phyloP scores from a whole-genome alignment of 1,140 invertebrate species.

The Lepidostoma basale region DNA sequence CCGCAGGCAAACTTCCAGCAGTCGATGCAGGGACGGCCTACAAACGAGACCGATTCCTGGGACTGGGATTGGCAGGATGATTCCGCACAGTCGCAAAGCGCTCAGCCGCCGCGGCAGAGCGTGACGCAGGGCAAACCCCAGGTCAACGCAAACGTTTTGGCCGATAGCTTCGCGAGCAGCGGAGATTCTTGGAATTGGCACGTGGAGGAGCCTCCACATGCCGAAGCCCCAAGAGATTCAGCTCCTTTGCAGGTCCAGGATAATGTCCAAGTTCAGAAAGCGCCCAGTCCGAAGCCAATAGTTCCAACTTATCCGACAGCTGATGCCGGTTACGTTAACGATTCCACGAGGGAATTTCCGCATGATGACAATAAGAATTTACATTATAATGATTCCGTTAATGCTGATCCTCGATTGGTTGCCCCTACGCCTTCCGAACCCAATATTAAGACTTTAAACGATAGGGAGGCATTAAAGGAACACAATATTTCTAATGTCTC shows the following conservation, averaged over 20 bases:
- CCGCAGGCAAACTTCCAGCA: slow-evolving; percentile 51
- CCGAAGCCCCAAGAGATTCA: slow-evolving; percentile 21
- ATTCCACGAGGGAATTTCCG: not conserved
- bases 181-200: slow-evolving; percentile 59
- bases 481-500: slow-evolving; percentile 52
- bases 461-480: slow-evolving; percentile 54
- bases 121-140: slow-evolving; percentile 41
- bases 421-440: slow-evolving; percentile 5
- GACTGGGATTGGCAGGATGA: slow-evolving; percentile 60
- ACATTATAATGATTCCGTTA: not conserved
- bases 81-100: slow-evolving; percentile 49
- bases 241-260: not conserved
- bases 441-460: slow-evolving; percentile 52
- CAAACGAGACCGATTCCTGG: slow-evolving; percentile 53
- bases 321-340: not conserved
- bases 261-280: slow-evolving; percentile 17
- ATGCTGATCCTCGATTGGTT: not conserved
- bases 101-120: slow-evolving; percentile 48
- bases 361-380: slow-evolving; percentile 28
- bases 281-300: slow-evolving; percentile 1
- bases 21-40: not conserved
- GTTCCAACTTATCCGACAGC: not conserved
- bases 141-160: slow-evolving; percentile 58
- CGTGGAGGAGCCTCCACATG: slow-evolving; percentile 50
- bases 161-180: slow-evolving; percentile 55